Conservation (phyloP, 2,797 vertebrate species). For the Mus caroli region DNA sequence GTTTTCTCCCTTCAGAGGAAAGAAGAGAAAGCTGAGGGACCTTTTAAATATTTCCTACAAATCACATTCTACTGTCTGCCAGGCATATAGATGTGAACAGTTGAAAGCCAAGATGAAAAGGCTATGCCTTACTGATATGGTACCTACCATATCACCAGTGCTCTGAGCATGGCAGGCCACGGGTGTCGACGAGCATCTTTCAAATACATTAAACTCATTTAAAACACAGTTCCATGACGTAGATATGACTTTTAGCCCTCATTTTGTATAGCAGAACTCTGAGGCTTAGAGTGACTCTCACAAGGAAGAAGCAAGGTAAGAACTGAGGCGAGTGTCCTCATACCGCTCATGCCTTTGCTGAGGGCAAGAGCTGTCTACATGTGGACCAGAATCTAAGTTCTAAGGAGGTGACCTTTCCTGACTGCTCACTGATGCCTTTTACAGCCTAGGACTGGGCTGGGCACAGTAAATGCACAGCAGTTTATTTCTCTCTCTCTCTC, state of each 20-base stretch:
- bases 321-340: background rate
- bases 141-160: background rate
- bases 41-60: conserved; percentile 13
- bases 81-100: background rate
- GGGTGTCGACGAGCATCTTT: background rate
- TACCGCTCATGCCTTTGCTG: rapidly evolving
- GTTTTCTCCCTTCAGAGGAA: background rate
- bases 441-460: background rate
- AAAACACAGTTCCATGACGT: background rate
- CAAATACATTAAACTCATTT: background rate
- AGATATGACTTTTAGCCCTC: background rate
- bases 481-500: too few species aligned
- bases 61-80: background rate
- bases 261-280: background rate
- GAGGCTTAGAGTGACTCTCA: background rate
- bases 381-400: background rate
- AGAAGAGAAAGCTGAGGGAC: background rate
- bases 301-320: background rate
- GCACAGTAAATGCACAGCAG: rapidly evolving
- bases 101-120: background rate
- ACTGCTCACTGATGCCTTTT: background rate
- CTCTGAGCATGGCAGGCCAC: background rate
- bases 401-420: rapidly evolving
- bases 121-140: too few species aligned
- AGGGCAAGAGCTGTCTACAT: background rate